A percentile compares a stretch with the other conserved stretches of the same genome.
These are phyloP conservation scores for Stenoptilia bipunctidactyla DNA, from an alignment of 2,888 invertebrate genomes.

Conservation along the genomic window DNA sequence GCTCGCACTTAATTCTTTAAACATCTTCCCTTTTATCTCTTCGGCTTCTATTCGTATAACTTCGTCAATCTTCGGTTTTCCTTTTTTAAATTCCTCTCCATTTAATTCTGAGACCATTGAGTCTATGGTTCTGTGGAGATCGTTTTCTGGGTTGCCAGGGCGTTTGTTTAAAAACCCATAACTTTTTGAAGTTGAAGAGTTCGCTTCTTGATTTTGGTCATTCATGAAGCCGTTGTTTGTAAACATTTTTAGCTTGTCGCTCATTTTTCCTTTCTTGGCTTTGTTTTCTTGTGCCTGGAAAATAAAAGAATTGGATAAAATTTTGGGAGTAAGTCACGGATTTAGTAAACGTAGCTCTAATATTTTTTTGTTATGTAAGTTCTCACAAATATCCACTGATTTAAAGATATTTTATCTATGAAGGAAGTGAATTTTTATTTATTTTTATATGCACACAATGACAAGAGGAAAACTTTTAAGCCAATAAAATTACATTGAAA, in stretches of 20 bases:
- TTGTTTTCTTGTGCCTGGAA: slow-evolving; percentile 25
- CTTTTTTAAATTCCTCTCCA: slow-evolving; percentile 18
- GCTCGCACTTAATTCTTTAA: slow-evolving; percentile 36
- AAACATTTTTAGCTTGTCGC: slow-evolving; percentile 25
- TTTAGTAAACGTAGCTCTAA: no score
- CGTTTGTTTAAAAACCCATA: slow-evolving; percentile 45
- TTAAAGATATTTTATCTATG: no score
- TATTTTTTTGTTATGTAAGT: no score
- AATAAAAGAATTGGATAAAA: no score
- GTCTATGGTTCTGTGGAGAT: slow-evolving; percentile 42
- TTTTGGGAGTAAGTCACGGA: no score
- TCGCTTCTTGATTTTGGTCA: slow-evolving; percentile 14
- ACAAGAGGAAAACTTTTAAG: no score
- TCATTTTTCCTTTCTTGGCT: not conserved
- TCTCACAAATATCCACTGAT: no score
- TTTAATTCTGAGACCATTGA: slow-evolving; percentile 42
- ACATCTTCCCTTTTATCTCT: slow-evolving; percentile 37
- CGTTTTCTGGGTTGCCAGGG: slow-evolving; percentile 40
- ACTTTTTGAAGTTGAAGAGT: slow-evolving; percentile 23
- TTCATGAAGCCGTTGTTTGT: slow-evolving; percentile 34
- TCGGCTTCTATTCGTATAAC: slow-evolving; percentile 24
- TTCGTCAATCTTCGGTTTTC: slow-evolving; percentile 9
- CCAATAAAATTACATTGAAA: no score
- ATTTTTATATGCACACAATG: no score
- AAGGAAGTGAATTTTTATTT: no score